Evolutionary conservation across 2,888 invertebrate species (phyloP), one percentile per base, ranked within the genome.

Genomic region (Blera fallax): DNA sequence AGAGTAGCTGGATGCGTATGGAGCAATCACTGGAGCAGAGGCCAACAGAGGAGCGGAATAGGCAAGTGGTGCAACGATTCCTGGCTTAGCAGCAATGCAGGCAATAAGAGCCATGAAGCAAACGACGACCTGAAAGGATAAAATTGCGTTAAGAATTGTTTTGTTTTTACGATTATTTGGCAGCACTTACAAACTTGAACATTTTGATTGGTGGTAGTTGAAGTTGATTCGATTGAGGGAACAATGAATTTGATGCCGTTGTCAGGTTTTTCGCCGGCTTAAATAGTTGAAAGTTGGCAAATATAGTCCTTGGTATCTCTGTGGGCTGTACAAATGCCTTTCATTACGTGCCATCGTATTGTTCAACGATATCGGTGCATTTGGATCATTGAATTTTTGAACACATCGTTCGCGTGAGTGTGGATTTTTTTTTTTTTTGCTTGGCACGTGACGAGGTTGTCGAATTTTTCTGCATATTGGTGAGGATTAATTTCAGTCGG

Each of bases 1-100:
- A 7, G 73, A 73, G 67, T 83, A 83, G 54, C 83, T 83, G 21
- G 83, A 78, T 48, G 83, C 78, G 10, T 78, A 78, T 78, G 83
- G 83, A 7, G 83, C 83, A 45, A 83, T 34, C 1, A 78, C 72
- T 54, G 83, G 78, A 40, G 69, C 83, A 18, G 78, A 83, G 0
- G 83, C 83, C 5, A 79, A 24, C 37, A 83, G 16, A 24, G 83
- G 79, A 21, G 83, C 60, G 14, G 83, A 83, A 8, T 79, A 83
- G 10, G 67, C 79, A 43, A 83, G 62, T 34, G 83, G 78, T 48
- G 83, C 79, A 48, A 79, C 3, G 16, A 83, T 18, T 73, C 83
- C 83, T 67, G 83, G 83, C 24, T 72, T 78, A 54, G 83, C 83
- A 24, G 65, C 79, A 48, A 73, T 65, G 73, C 73, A 73, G 52